Percentiles rank a stretch among this genome's conserved stretches.
These are phyloP conservation scores for Danionella dracula DNA, from an alignment of 2,797 vertebrate species.

Conservation along the genomic window DNA sequence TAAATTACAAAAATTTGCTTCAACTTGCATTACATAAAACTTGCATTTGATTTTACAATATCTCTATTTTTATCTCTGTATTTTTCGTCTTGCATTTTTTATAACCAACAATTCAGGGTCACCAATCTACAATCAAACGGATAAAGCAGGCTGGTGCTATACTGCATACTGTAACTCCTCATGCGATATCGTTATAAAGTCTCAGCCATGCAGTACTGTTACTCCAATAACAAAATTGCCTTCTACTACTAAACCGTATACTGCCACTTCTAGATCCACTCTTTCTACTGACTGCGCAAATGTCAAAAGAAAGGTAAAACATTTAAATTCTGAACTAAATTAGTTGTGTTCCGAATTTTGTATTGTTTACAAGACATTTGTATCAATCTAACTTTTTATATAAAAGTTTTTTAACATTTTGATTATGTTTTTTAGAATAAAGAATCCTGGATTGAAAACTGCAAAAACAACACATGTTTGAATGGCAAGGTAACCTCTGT, in stretches of 20 bases:
- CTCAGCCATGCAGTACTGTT: background rate
- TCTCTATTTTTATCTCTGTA: too few relatives aligned
- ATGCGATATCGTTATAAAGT: background rate
- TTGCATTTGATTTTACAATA: background rate
- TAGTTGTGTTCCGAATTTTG: too few relatives aligned
- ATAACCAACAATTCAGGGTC: background rate
- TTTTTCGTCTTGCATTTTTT: background rate
- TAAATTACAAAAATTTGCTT: background rate
- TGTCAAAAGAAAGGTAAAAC: constrained; percentile 58
- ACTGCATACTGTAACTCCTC: background rate
- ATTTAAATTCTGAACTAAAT: too few relatives aligned
- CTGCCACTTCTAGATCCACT: too few relatives aligned
- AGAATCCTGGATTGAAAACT: constrained; percentile 70
- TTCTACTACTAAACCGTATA: background rate
- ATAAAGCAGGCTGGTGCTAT: constrained; percentile 1
- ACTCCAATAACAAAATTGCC: background rate
- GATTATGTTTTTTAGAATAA: constrained; percentile 54
- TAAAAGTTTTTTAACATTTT: background rate
- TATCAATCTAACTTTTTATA: background rate
- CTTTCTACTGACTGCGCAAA: background rate
- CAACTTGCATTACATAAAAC: too few relatives aligned
- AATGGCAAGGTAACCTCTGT: constrained; percentile 51
- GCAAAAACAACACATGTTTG: constrained; percentile 66
- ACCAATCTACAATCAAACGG: background rate
- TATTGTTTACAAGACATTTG: background rate